Conservation (phyloP, 2,797 vertebrate genomes). For the Sebastes taczanowskii region DNA sequence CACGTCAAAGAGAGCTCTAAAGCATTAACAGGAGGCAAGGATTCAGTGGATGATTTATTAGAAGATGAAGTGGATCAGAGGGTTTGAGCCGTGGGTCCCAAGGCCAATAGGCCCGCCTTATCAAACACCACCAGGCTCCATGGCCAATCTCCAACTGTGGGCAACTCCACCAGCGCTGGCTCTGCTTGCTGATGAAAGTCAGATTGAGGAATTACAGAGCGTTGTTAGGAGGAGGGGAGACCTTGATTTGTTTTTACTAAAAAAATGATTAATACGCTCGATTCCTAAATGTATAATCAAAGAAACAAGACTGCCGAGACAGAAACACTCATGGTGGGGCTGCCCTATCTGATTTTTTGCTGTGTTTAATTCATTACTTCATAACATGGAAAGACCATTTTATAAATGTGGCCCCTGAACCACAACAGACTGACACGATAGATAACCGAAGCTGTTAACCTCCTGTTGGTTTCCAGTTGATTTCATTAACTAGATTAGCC, state of each 20-base stretch:
- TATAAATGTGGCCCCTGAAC: background rate
- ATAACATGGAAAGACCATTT: background rate
- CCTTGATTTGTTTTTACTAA: conserved; percentile 14
- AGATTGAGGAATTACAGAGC: conserved; percentile 37
- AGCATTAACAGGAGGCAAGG: conserved; percentile 52
- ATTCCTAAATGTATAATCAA: background rate
- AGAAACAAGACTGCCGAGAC: background rate
- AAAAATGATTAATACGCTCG: background rate
- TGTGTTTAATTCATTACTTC: background rate
- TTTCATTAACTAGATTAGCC: conserved; percentile 37
- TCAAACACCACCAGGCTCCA: conserved; percentile 74
- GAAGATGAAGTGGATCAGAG: conserved; percentile 74
- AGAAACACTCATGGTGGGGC: background rate
- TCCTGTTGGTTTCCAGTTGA: background rate
- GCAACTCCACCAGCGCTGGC: conserved; percentile 48
- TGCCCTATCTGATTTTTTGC: background rate
- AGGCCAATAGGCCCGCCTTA: conserved; percentile 70
- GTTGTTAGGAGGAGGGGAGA: conserved; percentile 9
- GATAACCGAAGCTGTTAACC: conserved; percentile 27
- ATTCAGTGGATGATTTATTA: conserved; percentile 69
- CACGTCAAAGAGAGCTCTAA: conserved; percentile 53
- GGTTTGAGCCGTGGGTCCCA: conserved; percentile 60
- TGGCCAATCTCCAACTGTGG: conserved; percentile 72
- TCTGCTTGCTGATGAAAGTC: conserved; percentile 58
- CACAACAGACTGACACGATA: background rate